phyloP scores from a whole-genome alignment of 2,888 invertebrate genomes.

The Ophion obscuratus region DNA sequence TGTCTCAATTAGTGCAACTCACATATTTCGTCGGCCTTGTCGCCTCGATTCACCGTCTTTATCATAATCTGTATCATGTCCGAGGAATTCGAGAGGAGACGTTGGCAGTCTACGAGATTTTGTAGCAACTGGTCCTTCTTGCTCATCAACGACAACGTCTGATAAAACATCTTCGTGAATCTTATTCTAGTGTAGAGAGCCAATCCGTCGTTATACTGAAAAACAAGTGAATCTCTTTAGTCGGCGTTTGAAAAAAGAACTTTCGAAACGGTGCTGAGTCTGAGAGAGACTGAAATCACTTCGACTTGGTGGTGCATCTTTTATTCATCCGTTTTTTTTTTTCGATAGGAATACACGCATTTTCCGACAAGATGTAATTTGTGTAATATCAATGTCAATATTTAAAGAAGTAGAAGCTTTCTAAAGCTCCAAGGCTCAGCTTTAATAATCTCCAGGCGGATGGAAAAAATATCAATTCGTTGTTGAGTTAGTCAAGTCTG shows the following conservation, averaged over 20 bases:
- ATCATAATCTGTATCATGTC: slow-evolving; percentile 93
- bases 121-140: slow-evolving; percentile 88
- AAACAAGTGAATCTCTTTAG: not conserved
- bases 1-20: slow-evolving; percentile 76
- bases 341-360: not conserved
- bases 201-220: slow-evolving; percentile 86
- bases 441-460: too few relatives aligned
- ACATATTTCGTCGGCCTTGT: slow-evolving; percentile 89
- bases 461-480: too few relatives aligned
- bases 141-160: slow-evolving; percentile 90
- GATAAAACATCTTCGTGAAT: slow-evolving; percentile 94
- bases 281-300: too few relatives aligned
- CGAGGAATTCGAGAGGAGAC: slow-evolving; percentile 91
- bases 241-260: not conserved
- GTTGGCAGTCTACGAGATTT: slow-evolving; percentile 91
- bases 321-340: not conserved
- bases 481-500: too few relatives aligned
- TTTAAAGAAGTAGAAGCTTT: too few relatives aligned
- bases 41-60: slow-evolving; percentile 90
- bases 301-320: too few relatives aligned
- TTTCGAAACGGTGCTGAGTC: too few relatives aligned
- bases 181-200: slow-evolving; percentile 92
- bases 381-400: too few relatives aligned
- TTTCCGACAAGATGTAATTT: not conserved
- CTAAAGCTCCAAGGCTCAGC: too few relatives aligned